Base-by-base conservation (phyloP, 2,888 invertebrate species). In the Drosophila austrosaltans region DNA sequence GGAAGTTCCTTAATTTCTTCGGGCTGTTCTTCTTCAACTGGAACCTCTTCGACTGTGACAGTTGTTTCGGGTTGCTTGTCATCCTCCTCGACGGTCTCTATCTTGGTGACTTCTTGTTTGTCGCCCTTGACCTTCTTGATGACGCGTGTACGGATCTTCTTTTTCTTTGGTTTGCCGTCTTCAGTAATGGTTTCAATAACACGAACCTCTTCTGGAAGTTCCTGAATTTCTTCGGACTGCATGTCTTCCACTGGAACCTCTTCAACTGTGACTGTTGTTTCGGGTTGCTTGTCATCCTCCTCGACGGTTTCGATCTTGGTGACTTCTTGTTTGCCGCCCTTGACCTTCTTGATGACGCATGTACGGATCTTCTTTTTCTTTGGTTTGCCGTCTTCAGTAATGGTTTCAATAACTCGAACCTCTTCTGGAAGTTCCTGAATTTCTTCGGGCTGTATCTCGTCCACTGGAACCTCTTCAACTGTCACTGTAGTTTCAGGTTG, bases 401-500 rank as follows among this genome's bases (percentile, higher is more conserved):
- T 39, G 0, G 72, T 60, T 70, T 72, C 72, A 8, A 72, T n/a
- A 0, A 72, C 66, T 1, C 66, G 65, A 8, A 72, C 63, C 12
- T 70, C 72, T 3, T 72, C 72, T 1, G 72, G 72, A 42, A 72
- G 65, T 28, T 64, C 67, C 6, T 57, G 36, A 16, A 64, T 64
- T 4, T 64, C 64, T 8, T 67, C 65, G 1, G 64, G 64, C 7
- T 70, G 30, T 30, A 5, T 62, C 10, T 72, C 57, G 7, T 76
- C 72, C 0, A 68, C 10, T 1, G 67, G 69, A 16, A 63, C 10
- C 30, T 77, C 77, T 16, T 77, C 63, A 0, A 78, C 72, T 1
- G 77, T 78, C 2, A 78, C 77, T 0, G 78, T 77, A 6, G 78
- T 77, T 30, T 77, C 72, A 0, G 77, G 63, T n/a, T 28, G 32